A percentile compares a stretch with the other conserved stretches of the same genome.
Conservation (phyloP, 2,888 invertebrate genomes). For the Drosophila borealis region DNA sequence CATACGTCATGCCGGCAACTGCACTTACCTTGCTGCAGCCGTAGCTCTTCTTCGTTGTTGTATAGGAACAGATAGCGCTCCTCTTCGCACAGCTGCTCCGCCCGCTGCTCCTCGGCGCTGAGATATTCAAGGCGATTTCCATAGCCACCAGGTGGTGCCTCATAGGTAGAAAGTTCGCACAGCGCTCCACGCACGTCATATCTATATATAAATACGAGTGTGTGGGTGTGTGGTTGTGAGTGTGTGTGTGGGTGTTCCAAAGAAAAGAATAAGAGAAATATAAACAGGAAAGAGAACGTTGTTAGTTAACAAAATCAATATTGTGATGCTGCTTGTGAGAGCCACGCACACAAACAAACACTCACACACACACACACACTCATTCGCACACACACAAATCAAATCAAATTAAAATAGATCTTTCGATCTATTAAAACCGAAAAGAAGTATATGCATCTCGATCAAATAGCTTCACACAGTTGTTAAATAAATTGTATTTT, state of each 20-base stretch:
- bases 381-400: conserved; percentile 1
- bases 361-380: not conserved
- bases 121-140: conserved; percentile 87
- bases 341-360: conserved; percentile 9
- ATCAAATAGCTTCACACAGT: conserved; percentile 34
- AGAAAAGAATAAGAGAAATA: conserved; percentile 73
- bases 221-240: conserved; percentile 6
- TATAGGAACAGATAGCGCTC: conserved; percentile 95
- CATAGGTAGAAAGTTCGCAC: conserved; percentile 92
- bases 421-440: conserved; percentile 16
- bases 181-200: conserved; percentile 98
- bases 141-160: conserved; percentile 91
- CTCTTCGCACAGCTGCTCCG: conserved; percentile 97
- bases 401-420: conserved; percentile 23
- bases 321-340: conserved; percentile 20
- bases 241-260: conserved; percentile 46
- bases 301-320: conserved; percentile 36
- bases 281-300: conserved; percentile 54
- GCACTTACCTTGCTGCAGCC: conserved; percentile 93
- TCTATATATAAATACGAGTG: conserved; percentile 86
- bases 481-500: conserved; percentile 42
- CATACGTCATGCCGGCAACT: conserved; percentile 19
- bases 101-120: conserved; percentile 90
- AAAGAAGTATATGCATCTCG: conserved; percentile 38
- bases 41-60: conserved; percentile 94